phyloP scores from a whole-genome alignment of 53 echinoderm and acorn worm genomes.

The Temnopleurus reevesii region DNA sequence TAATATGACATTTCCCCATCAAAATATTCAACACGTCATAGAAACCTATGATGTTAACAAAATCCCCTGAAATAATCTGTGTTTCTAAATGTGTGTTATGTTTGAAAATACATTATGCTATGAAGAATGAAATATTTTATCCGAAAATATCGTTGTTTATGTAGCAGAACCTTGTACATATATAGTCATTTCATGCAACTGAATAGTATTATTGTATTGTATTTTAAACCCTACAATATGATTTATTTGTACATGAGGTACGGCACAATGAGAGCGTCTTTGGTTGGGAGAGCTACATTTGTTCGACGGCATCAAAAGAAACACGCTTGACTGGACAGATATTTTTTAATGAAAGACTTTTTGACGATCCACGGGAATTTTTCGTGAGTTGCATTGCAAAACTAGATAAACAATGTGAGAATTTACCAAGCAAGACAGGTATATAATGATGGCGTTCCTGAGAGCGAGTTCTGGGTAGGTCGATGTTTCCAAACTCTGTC shows the following conservation, averaged over 20 bases:
- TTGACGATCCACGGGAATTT: too few species aligned
- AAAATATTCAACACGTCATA: too few species aligned
- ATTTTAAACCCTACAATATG: too few species aligned
- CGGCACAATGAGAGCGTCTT: background rate
- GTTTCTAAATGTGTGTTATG: background rate
- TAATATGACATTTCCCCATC: too few species aligned
- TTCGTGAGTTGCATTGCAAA: background rate
- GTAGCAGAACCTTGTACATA: background rate
- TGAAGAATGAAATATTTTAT: background rate
- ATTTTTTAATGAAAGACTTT: background rate
- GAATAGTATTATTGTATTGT: background rate
- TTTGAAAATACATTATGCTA: background rate
- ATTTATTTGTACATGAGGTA: background rate
- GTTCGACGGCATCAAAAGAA: background rate
- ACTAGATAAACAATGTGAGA: too few species aligned
- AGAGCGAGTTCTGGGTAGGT: too few species aligned
- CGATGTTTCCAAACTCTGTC: too few species aligned
- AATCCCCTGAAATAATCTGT: background rate
- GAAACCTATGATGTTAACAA: background rate
- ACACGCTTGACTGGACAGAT: background rate
- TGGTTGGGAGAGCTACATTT: background rate
- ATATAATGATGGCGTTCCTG: too few species aligned
- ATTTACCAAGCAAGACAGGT: too few species aligned
- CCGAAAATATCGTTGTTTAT: background rate
- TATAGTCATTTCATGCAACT: background rate